phyloP scores from a whole-genome alignment of 2,888 invertebrate genomes.

The Agriopis marginaria region DNA sequence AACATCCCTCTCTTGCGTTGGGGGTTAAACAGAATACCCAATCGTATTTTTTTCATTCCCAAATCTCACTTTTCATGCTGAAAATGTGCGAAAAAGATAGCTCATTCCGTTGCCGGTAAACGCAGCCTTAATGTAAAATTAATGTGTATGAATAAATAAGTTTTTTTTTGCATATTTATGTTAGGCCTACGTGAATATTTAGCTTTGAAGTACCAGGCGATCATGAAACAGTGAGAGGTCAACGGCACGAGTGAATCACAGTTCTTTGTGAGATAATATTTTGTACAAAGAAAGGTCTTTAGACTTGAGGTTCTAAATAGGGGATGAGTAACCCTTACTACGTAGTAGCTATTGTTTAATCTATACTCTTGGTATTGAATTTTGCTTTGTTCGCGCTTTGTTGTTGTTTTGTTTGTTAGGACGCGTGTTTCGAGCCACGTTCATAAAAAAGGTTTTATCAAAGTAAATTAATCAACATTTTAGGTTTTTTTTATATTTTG shows the following conservation, averaged over 20 bases:
- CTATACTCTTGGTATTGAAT: neutral
- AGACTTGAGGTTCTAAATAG: constrained; percentile 21
- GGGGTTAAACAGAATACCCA: too few species aligned
- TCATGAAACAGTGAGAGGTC: constrained; percentile 33
- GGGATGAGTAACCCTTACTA: constrained; percentile 26
- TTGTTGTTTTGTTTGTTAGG: too few species aligned
- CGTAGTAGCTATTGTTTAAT: neutral
- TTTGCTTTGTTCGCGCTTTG: too few species aligned
- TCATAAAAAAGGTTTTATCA: too few species aligned
- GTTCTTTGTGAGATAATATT: constrained; percentile 28
- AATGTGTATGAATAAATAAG: neutral
- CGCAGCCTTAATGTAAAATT: neutral
- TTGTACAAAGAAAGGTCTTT: constrained; percentile 31
- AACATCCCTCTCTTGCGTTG: too few species aligned
- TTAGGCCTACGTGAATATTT: constrained; percentile 24
- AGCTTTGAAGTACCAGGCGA: constrained; percentile 36
- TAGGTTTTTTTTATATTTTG: too few species aligned
- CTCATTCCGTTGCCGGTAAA: too few species aligned
- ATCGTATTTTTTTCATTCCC: too few species aligned
- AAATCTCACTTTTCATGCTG: too few species aligned
- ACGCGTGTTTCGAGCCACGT: too few species aligned
- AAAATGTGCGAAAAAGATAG: too few species aligned
- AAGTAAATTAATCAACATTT: too few species aligned
- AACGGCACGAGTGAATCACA: constrained; percentile 33
- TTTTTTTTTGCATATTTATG: constrained; percentile 6